Evolutionary conservation across 92 coral and sea anemone species (phyloP).

Genomic region (Parazoanthus swiftii): DNA sequence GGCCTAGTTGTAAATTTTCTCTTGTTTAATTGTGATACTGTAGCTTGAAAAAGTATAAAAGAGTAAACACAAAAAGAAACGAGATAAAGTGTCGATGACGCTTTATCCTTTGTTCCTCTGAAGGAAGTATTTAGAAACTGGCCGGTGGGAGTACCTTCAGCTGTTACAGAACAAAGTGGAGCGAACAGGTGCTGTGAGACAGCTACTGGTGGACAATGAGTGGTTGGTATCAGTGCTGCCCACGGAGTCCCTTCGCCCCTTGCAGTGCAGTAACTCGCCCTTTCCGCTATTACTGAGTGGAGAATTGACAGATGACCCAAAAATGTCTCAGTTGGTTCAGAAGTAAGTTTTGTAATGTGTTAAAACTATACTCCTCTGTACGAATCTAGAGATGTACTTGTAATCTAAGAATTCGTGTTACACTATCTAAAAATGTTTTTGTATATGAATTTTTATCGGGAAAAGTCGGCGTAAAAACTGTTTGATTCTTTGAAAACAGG

Average conservation of each 20-base stretch:
- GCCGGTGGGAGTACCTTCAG: conserved; percentile 4
- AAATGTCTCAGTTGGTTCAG: conserved; percentile 22
- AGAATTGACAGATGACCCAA: not conserved
- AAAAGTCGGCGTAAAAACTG: too few species aligned
- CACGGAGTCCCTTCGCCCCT: conserved; percentile 15
- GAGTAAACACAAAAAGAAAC: not conserved
- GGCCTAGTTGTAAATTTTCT: too few species aligned
- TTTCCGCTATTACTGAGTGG: conserved; percentile 2
- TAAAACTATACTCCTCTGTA: too few species aligned
- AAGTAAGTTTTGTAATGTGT: not conserved
- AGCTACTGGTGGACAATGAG: conserved; percentile 27
- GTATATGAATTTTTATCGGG: too few species aligned
- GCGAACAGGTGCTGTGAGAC: conserved; percentile 29
- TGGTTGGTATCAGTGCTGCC: conserved; percentile 34
- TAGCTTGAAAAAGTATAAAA: not conserved
- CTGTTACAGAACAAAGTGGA: conserved; percentile 26
- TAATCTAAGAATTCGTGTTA: too few species aligned
- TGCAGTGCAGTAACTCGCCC: not conserved
- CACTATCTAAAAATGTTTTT: too few species aligned
- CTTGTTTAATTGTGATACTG: too few species aligned
- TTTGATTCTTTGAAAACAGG: too few species aligned
- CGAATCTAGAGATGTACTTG: too few species aligned
- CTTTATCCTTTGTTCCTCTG: not conserved
- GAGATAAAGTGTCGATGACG: not conserved
- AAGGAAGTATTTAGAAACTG: conserved; percentile 32